Base-by-base conservation (phyloP, 2,797 vertebrate genomes). In the Neosalanx taihuensis region DNA sequence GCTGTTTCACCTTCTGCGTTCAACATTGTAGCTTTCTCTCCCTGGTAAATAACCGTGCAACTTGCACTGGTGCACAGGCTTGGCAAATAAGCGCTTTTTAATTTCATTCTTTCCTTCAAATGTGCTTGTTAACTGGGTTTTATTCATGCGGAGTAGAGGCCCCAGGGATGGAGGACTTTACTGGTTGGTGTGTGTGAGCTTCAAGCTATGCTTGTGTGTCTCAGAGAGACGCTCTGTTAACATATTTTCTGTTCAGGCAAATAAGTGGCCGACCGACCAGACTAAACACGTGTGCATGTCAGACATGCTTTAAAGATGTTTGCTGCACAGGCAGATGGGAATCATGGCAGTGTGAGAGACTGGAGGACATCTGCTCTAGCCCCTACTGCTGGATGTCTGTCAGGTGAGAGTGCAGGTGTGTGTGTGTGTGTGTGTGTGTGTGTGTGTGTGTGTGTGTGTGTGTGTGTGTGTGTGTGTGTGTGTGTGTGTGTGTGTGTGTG, bases 11-110 rank as follows among this genome's bases (percentile, higher is more conserved):
- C 76, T 31, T 41, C 6, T 78, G 46, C 81, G 77, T 71, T 70
- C 59, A 67, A 37, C 80, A 9, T 78, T 70, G 57, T 58, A 41
- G 81, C 72, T 59, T 81, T 74, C 72, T 5, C 62, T 73, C 77
- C 76, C 81, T 80, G 23, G 20, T 81, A 73, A 79, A 80, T 71
- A 80, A 12, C 65, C 10, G 31, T 35, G 58, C 72, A 81, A 80
- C 75, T 87, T 86, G 81, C 84, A 83, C 85, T 83, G 83, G 86
- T 89, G 89, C 83, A 88, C 88, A 86, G 76, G 33, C 80, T 84
- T 85, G 10, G 74, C 76, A 75, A 76, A 70, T 69, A 74, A 67
- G 75, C 74, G 84, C 72, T 73, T 64, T 71, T 63, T 4, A 49
- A 29, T 67, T 30, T 29, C 29, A 26, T 67, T 41, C 51, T n/a